Evolutionary conservation across 2,888 invertebrate species (phyloP).

Genomic region (Microplitis manilae): DNA sequence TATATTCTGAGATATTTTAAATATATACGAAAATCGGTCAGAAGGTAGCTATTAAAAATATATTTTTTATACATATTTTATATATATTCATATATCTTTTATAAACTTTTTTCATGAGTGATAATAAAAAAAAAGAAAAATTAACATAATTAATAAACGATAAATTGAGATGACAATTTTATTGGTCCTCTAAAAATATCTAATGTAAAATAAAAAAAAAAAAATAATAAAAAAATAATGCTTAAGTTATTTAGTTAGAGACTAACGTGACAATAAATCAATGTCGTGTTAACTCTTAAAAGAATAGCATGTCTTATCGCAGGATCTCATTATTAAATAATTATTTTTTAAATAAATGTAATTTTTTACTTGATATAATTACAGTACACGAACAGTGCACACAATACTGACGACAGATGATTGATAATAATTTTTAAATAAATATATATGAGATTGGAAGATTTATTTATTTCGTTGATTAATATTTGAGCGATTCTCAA

Average conservation of each 20-base stretch:
- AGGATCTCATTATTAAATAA: neutral
- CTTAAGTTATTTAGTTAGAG: neutral
- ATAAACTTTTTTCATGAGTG: too few species aligned
- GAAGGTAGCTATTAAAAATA: too few species aligned
- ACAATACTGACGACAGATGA: constrained; percentile 2
- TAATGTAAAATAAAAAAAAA: neutral
- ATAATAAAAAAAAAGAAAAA: too few species aligned
- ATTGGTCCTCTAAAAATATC: too few species aligned
- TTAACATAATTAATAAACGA: neutral
- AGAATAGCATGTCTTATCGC: neutral
- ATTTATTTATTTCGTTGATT: constrained; percentile 58
- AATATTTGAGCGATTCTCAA: constrained; percentile 46
- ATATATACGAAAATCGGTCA: too few species aligned
- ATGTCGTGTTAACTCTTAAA: neutral
- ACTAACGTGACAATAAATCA: neutral
- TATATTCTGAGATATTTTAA: too few species aligned
- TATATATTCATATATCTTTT: too few species aligned
- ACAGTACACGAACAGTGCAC: neutral
- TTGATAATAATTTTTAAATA: neutral
- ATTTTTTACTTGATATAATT: neutral
- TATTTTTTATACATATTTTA: too few species aligned
- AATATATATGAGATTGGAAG: constrained; percentile 47
- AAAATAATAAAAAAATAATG: neutral
- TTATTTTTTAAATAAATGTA: neutral
- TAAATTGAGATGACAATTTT: neutral